A percentile compares a stretch with the other conserved stretches of the same genome.
Conservation (phyloP, 1,140 invertebrate species). For the Drosophila rufa region DNA sequence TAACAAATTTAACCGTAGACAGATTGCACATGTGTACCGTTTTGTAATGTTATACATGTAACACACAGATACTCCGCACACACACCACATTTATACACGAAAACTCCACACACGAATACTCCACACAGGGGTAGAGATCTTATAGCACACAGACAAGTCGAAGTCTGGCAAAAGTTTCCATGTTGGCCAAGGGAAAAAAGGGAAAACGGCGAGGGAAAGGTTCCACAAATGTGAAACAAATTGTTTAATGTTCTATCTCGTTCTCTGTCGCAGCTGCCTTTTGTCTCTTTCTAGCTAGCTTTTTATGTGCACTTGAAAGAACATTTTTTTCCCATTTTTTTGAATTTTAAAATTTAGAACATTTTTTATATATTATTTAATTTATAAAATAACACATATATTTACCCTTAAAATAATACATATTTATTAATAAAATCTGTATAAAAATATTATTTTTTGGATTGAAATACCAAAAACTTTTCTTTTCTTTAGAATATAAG, state of each 20-base stretch:
- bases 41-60: slow-evolving; percentile 58
- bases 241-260: slow-evolving; percentile 54
- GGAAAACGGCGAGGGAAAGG: slow-evolving; percentile 34
- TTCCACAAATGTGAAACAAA: slow-evolving; percentile 63
- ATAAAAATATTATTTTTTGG: too few species aligned
- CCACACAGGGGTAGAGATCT: slow-evolving; percentile 14
- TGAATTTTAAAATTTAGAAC: background rate
- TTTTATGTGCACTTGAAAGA: background rate
- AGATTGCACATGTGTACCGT: slow-evolving; percentile 67
- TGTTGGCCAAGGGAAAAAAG: slow-evolving; percentile 11
- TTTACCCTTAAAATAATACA: too few species aligned
- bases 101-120: slow-evolving; percentile 5
- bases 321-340: too few species aligned
- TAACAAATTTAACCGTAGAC: slow-evolving; percentile 62
- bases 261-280: slow-evolving; percentile 18
- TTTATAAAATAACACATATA: too few species aligned
- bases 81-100: slow-evolving; percentile 1
- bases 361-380: too few species aligned
- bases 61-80: slow-evolving; percentile 2
- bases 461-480: too few species aligned
- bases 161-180: slow-evolving; percentile 54
- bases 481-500: too few species aligned
- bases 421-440: too few species aligned
- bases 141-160: slow-evolving; percentile 8
- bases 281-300: background rate